phyloP scores from a whole-genome alignment of 2,888 invertebrate genomes.

The Vanessa cardui region DNA sequence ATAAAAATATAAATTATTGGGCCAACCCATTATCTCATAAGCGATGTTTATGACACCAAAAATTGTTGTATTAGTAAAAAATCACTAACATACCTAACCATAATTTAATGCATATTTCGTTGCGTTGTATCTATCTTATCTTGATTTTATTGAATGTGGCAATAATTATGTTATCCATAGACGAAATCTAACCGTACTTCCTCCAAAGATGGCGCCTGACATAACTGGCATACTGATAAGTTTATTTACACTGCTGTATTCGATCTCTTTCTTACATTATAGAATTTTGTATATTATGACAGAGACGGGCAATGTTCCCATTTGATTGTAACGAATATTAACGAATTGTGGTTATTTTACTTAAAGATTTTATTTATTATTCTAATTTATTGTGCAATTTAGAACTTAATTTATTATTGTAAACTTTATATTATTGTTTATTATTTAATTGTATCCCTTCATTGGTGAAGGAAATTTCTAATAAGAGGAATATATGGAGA shows the following conservation, averaged over 20 bases:
- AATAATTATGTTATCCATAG: constrained; percentile 49
- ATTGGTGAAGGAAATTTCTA: constrained; percentile 45
- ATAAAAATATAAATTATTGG: no score
- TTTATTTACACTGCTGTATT: constrained; percentile 59
- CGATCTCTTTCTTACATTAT: constrained; percentile 55
- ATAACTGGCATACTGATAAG: constrained; percentile 52
- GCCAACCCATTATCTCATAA: no score
- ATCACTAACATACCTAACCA: background rate
- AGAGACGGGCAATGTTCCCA: constrained; percentile 53
- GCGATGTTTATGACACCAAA: background rate
- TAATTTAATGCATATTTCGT: background rate
- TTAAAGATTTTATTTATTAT: constrained; percentile 67
- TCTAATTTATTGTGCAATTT: constrained; percentile 61
- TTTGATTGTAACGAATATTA: constrained; percentile 81
- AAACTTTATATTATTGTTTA: constrained; percentile 44
- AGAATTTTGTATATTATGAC: constrained; percentile 35
- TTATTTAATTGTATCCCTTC: constrained; percentile 47
- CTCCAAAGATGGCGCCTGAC: constrained; percentile 63
- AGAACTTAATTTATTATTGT: constrained; percentile 47
- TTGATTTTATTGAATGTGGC: background rate
- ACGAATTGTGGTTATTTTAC: constrained; percentile 75
- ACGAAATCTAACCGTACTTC: constrained; percentile 50
- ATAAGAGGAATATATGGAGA: constrained; percentile 59
- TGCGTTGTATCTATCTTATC: no score
- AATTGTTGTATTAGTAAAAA: background rate